phyloP scores from a whole-genome alignment of 2,113 vertebrate genomes.

The Forbesichthys agassizii region DNA sequence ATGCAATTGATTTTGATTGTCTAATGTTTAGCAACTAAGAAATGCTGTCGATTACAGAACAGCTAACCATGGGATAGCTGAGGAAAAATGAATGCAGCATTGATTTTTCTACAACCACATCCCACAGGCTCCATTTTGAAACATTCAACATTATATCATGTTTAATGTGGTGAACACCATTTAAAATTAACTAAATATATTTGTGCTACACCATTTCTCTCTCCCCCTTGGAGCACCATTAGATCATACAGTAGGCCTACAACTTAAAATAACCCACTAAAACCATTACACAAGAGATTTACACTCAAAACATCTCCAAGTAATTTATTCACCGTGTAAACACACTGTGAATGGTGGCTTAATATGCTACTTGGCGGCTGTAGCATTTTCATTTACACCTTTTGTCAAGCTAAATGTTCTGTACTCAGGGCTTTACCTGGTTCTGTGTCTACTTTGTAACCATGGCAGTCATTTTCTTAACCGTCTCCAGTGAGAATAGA shows the following conservation, averaged over 20 bases:
- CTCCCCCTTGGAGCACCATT: no score
- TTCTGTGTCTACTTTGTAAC: neutral
- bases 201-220: neutral
- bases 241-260: no score
- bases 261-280: neutral
- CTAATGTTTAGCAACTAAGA: neutral
- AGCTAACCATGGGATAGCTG: slow-evolving; percentile 21
- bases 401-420: neutral
- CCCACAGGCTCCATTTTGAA: no score
- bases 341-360: slow-evolving; percentile 15
- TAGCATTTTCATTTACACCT: slow-evolving; percentile 35
- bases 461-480: no score
- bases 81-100: slow-evolving; percentile 24
- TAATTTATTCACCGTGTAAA: slow-evolving; percentile 25
- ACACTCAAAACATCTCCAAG: slow-evolving; percentile 7
- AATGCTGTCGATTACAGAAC: neutral
- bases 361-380: slow-evolving; percentile 13
- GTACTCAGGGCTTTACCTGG: slow-evolving; percentile 15
- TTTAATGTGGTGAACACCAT: no score
- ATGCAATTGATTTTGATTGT: slow-evolving; percentile 21
- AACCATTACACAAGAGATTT: slow-evolving; percentile 6
- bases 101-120: no score
- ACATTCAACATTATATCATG: no score
- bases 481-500: no score
- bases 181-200: neutral